These are phyloP conservation scores for Salvelinus namaycush DNA, from an alignment of 2,113 vertebrate genomes.

Conservation along the genomic window DNA sequence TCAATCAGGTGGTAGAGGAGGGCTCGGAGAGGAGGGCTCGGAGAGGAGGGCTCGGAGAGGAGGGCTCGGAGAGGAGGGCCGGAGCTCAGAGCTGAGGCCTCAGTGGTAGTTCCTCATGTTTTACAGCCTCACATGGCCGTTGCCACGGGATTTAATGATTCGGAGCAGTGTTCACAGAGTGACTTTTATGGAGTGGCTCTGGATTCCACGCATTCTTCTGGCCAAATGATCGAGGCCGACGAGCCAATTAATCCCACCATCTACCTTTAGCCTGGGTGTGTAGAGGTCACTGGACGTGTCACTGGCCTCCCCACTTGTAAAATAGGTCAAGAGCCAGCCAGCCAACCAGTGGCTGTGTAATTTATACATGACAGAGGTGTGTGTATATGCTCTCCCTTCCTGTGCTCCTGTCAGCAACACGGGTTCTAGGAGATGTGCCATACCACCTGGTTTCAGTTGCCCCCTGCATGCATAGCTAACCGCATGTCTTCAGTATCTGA, in stretches of 20 bases:
- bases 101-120: conserved; percentile 62
- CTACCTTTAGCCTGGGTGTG: not conserved
- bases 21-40: too few species aligned
- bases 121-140: conserved; percentile 58
- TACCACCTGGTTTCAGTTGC: too few species aligned
- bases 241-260: conserved; percentile 17
- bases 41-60: conserved; percentile 11
- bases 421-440: too few species aligned
- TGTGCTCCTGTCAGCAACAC: too few species aligned
- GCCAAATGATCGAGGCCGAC: conserved; percentile 49
- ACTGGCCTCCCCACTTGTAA: not conserved
- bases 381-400: not conserved
- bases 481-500: too few species aligned
- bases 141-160: conserved; percentile 52
- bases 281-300: not conserved
- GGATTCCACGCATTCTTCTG: conserved; percentile 74
- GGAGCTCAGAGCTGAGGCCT: conserved; percentile 29
- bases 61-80: conserved; percentile 21
- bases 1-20: conserved; percentile 37
- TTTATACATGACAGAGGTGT: not conserved
- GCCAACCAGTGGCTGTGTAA: not conserved
- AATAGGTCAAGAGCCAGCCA: not conserved
- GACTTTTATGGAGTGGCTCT: conserved; percentile 65
- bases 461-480: too few species aligned
- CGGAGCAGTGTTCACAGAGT: conserved; percentile 54